Conservation (phyloP, 2,797 vertebrate genomes). For the Gallinago stenura region DNA sequence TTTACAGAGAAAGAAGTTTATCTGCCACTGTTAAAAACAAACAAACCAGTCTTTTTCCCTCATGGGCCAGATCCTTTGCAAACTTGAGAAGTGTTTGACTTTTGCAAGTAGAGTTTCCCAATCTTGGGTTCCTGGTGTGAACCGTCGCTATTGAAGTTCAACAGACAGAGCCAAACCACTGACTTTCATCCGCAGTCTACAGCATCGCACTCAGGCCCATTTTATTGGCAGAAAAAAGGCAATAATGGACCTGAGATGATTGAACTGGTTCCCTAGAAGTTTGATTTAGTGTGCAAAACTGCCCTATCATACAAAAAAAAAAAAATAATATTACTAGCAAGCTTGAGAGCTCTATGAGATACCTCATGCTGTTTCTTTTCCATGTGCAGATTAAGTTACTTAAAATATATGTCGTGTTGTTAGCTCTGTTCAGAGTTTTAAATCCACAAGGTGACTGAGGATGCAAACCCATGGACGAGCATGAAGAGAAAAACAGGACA, state of each 20-base stretch:
- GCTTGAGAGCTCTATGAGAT: slow-evolving; percentile 2
- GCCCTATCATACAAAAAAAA: not conserved
- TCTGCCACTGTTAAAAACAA: not conserved
- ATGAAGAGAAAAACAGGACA: slow-evolving; percentile 9
- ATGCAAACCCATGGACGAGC: not conserved
- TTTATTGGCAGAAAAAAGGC: not conserved
- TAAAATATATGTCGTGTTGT: not conserved
- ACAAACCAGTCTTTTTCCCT: not conserved
- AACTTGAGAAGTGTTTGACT: not conserved
- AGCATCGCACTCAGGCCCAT: not conserved
- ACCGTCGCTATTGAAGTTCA: not conserved
- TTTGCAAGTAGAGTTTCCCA: not conserved
- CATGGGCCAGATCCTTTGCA: not conserved
- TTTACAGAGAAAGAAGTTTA: not conserved
- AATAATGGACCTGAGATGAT: not conserved
- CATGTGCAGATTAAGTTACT: slow-evolving; percentile 2
- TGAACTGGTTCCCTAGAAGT: not conserved
- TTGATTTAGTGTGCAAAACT: slow-evolving; percentile 48
- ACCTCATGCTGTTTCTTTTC: not conserved
- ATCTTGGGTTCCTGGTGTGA: not conserved
- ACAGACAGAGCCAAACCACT: not conserved
- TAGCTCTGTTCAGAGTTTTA: slow-evolving; percentile 17
- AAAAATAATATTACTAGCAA: not conserved
- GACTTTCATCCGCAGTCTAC: not conserved
- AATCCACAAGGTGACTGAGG: not conserved